A percentile compares a stretch with the other conserved stretches of the same genome.
phyloP scores from a whole-genome alignment of 2,888 invertebrate genomes.

The Trichacis sp. region DNA sequence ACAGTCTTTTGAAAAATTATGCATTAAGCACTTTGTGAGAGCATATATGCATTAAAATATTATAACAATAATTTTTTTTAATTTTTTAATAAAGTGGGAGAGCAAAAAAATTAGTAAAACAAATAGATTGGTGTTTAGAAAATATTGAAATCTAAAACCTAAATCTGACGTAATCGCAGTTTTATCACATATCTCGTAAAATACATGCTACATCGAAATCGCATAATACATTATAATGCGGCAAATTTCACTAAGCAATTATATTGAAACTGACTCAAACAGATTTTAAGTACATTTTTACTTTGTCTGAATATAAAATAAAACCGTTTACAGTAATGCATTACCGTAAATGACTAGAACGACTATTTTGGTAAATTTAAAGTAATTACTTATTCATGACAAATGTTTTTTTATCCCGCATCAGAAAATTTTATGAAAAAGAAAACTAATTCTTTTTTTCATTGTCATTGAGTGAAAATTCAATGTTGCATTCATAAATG shows the following conservation, averaged over 20 bases:
- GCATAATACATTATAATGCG: neutral
- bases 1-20: no score
- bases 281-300: neutral
- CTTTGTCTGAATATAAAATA: neutral
- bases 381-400: no score
- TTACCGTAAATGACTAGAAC: neutral
- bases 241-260: neutral
- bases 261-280: neutral
- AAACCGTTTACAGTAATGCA: no score
- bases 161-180: no score
- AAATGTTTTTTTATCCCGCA: neutral
- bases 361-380: neutral
- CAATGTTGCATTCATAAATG: neutral
- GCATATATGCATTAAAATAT: no score
- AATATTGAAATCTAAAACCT: no score
- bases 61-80: no score
- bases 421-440: conserved; percentile 3
- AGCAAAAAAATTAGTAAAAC: neutral
- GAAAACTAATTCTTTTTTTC: no score
- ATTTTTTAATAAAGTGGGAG: no score
- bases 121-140: neutral
- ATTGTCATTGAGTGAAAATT: no score
- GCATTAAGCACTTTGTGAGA: no score
- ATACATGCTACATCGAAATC: neutral
- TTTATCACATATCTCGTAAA: neutral